These are phyloP conservation scores for Agrypnia vestita DNA, from an alignment of 1,140 invertebrate species.

Conservation along the genomic window DNA sequence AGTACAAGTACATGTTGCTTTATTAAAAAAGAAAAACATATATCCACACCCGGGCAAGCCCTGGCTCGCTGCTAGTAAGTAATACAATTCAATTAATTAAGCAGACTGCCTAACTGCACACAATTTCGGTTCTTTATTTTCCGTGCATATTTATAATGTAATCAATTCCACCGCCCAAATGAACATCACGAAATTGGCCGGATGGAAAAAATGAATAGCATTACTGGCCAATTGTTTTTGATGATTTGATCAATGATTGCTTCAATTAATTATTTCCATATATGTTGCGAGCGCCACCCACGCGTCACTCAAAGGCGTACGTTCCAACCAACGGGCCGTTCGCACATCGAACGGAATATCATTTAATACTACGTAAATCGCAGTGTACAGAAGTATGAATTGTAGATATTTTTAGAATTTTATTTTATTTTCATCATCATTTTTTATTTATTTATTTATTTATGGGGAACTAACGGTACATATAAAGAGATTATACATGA, in stretches of 20 bases:
- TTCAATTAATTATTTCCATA: constrained; percentile 55
- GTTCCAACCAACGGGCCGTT: neutral
- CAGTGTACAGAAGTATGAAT: too few species aligned
- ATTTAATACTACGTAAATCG: too few species aligned
- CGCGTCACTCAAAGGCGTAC: neutral
- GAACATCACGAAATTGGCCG: constrained; percentile 37
- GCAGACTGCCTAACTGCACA: neutral
- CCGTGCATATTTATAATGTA: neutral
- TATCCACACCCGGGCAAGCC: neutral
- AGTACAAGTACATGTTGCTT: too few species aligned
- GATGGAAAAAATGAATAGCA: constrained; percentile 48
- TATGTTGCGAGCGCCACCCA: constrained; percentile 39
- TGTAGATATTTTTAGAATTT: too few species aligned
- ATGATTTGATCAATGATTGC: constrained; percentile 50
- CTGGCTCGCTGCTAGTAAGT: neutral
- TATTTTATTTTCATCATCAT: too few species aligned
- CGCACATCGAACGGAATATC: too few species aligned
- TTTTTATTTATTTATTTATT: too few species aligned
- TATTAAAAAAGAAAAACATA: too few species aligned
- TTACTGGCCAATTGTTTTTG: constrained; percentile 53
- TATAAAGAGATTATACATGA: too few species aligned
- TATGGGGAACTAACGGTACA: too few species aligned
- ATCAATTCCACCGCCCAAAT: constrained; percentile 35
- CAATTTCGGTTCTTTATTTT: neutral
- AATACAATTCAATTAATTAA: constrained; percentile 11